Evolutionary conservation across 1,140 invertebrate species (phyloP).

Genomic region (Bombyx mandarina): DNA sequence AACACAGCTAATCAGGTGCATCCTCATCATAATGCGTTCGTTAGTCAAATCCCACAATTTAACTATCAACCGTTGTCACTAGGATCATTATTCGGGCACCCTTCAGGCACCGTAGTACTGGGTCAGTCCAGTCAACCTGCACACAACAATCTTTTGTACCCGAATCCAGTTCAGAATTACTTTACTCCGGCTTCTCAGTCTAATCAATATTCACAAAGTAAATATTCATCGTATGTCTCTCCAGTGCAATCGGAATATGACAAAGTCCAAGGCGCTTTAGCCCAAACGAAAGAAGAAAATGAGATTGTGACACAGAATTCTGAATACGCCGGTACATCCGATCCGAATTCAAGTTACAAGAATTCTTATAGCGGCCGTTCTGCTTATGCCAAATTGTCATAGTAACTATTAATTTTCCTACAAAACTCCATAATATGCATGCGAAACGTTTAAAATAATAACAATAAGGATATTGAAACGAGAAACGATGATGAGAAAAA

Average conservation of each 20-base stretch:
- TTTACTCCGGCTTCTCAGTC: slow-evolving; percentile 53
- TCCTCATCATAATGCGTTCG: slow-evolving; percentile 9
- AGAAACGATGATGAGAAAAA: too few relatives aligned
- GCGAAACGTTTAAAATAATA: too few relatives aligned
- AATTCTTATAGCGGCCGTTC: slow-evolving; percentile 29
- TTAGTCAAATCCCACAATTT: slow-evolving; percentile 23
- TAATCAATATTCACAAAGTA: slow-evolving; percentile 38
- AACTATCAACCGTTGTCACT: slow-evolving; percentile 36
- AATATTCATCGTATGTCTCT: slow-evolving; percentile 43
- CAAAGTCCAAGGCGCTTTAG: slow-evolving; percentile 28
- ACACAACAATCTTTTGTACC: slow-evolving; percentile 49
- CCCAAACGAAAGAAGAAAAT: slow-evolving; percentile 43
- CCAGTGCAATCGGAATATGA: slow-evolving; percentile 41
- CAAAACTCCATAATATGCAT: too few relatives aligned
- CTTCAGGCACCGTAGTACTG: slow-evolving; percentile 49
- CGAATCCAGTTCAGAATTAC: slow-evolving; percentile 46
- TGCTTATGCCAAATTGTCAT: slow-evolving; percentile 25
- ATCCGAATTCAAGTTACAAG: slow-evolving; percentile 38
- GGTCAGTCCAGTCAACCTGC: slow-evolving; percentile 42
- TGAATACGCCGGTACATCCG: slow-evolving; percentile 40
- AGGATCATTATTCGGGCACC: slow-evolving; percentile 34
- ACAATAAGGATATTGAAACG: too few relatives aligned
- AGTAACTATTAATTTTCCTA: not conserved
- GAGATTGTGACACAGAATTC: slow-evolving; percentile 28
- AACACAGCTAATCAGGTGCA: slow-evolving; percentile 25